A percentile compares a stretch with the other conserved stretches of the same genome.
These are phyloP conservation scores for Fulmarus glacialis DNA, from an alignment of 2,113 vertebrate genomes.

Conservation along the genomic window DNA sequence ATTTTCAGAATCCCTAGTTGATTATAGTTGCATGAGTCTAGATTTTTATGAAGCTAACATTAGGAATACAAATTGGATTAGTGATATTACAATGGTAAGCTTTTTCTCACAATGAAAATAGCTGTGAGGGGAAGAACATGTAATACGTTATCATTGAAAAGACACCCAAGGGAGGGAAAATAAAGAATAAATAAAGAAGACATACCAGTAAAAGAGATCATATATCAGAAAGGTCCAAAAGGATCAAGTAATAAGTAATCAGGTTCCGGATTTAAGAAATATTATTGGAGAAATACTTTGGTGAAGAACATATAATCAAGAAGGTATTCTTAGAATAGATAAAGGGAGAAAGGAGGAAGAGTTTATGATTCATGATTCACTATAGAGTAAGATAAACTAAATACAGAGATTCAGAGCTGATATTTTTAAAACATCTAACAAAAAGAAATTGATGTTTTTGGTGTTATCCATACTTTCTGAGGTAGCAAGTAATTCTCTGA, in stretches of 20 bases:
- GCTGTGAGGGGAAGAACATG: neutral
- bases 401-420: neutral
- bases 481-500: neutral
- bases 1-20: slow-evolving; percentile 49
- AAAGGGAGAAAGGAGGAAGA: neutral
- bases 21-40: slow-evolving; percentile 23
- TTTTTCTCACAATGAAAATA: slow-evolving; percentile 38
- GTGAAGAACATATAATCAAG: neutral
- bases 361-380: neutral
- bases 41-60: slow-evolving; percentile 46
- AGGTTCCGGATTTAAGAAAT: neutral
- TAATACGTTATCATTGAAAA: neutral
- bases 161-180: neutral
- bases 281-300: neutral
- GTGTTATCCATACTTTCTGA: neutral
- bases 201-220: neutral
- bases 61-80: slow-evolving; percentile 57
- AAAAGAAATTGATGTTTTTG: neutral
- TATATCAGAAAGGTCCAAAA: neutral
- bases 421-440: neutral
- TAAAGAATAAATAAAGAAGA: neutral
- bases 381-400: neutral
- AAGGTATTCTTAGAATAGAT: neutral
- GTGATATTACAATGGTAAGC: slow-evolving; percentile 6
- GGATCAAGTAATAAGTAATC: neutral